phyloP scores from a whole-genome alignment of 2,888 invertebrate genomes.

The Pecten maximus region DNA sequence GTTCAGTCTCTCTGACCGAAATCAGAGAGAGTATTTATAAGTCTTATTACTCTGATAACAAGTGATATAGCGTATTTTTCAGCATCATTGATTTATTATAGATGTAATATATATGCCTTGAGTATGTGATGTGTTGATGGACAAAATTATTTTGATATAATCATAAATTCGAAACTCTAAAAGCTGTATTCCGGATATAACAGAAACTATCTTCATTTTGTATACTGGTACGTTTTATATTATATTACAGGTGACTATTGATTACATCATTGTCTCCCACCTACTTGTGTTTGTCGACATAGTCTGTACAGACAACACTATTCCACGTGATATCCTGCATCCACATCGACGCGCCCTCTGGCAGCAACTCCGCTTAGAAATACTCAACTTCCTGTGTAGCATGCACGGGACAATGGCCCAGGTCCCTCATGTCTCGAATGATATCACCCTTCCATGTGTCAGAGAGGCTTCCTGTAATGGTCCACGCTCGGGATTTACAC shows the following conservation, averaged over 20 bases:
- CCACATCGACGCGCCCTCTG: conserved; percentile 13
- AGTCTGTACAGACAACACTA: neutral
- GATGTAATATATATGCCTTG: too few relatives aligned
- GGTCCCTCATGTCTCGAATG: neutral
- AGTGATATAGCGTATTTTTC: too few relatives aligned
- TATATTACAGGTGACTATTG: neutral
- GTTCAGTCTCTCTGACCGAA: neutral
- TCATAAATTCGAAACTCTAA: too few relatives aligned
- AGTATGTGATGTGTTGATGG: too few relatives aligned
- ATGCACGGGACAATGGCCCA: neutral
- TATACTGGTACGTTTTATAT: too few relatives aligned
- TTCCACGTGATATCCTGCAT: too few relatives aligned
- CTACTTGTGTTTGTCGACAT: neutral
- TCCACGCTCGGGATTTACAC: neutral
- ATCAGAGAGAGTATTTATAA: too few relatives aligned
- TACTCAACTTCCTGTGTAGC: neutral
- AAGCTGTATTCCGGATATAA: too few relatives aligned
- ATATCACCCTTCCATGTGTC: neutral
- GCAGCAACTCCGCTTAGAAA: neutral
- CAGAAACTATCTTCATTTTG: too few relatives aligned
- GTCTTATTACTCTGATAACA: too few relatives aligned
- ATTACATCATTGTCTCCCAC: neutral
- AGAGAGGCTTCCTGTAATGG: neutral
- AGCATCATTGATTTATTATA: too few relatives aligned
- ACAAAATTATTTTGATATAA: too few relatives aligned